Evolutionary conservation across 2,113 vertebrate genomes (phyloP), one percentile per base, ranked within the genome.

Genomic region (Glaucidium brasilianum): DNA sequence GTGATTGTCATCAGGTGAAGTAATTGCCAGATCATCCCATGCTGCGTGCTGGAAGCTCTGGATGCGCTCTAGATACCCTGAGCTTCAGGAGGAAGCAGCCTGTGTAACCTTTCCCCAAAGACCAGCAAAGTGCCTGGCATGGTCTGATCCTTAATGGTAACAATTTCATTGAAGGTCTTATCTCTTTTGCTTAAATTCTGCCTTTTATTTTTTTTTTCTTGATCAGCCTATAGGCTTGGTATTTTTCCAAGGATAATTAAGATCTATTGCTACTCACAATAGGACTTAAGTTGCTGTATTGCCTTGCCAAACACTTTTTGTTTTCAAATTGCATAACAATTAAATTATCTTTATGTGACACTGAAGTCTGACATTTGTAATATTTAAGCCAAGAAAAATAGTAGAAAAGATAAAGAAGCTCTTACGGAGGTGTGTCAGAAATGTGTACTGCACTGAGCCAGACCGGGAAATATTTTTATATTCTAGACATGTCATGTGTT

Each of bases 251-350:
- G 68, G 47, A 34, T 37, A 92, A 59, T 89, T 91, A 93, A 89
- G 55, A 93, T 90, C 85, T 94, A 37, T 56, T 72, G 49, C 52
- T 82, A 25, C 58, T 85, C 35, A 52, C 75, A 82, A 29, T 56
- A 72, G 58, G 69, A 64, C 18, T 88, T 58, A 45, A 85, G 81
- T 93, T 59, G 45, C 72, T 86, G 23, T 47, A 41, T 19, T 74
- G 63, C 72, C 34, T 92, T 94, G 92, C 75, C 92, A 96, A 93
- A 74, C 29, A 11, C 50, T 92, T 95, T 92, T 86, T 95, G 68
- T 97, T 95, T 94, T 84, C 80, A 89, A 91, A 94, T 91, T 92
- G 72, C 85, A 26, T 84, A 91, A 91, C 79, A 93, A 94, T 92
- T 91, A 92, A 71, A 49, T 85, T 95, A 52, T 92, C 68, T 96